These are phyloP conservation scores for Paramuricea clavata DNA, from an alignment of 92 coral and sea anemone species.

Conservation along the genomic window DNA sequence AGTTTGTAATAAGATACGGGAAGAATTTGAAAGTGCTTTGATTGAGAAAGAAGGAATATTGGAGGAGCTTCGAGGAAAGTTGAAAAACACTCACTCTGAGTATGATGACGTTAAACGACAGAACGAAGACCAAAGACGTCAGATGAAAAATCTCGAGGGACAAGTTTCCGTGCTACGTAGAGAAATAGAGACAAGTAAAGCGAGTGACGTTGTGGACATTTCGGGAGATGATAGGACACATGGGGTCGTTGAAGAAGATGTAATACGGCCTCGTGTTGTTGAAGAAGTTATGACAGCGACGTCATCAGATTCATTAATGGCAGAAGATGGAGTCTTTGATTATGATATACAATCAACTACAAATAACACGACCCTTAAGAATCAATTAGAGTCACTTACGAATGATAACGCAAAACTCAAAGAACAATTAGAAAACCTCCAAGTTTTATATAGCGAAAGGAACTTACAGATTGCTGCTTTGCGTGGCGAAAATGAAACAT, in stretches of 20 bases:
- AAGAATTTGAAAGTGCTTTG: conserved; percentile 66
- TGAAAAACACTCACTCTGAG: conserved; percentile 62
- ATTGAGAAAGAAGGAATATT: conserved; percentile 70
- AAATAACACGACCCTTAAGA: not conserved
- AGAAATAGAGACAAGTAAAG: conserved; percentile 56
- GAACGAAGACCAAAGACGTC: conserved; percentile 24
- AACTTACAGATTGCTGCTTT: conserved; percentile 19
- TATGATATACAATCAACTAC: not conserved
- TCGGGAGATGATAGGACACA: conserved; percentile 51
- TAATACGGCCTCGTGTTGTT: not conserved
- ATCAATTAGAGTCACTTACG: not conserved
- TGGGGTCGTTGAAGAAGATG: conserved; percentile 1
- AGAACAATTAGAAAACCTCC: conserved; percentile 30
- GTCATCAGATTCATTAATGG: not conserved
- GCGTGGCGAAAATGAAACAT: conserved; percentile 7
- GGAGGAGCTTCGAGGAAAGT: conserved; percentile 55
- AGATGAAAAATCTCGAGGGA: not conserved
- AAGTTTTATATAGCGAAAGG: conserved; percentile 7
- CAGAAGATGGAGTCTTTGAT: not conserved
- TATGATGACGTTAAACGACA: conserved; percentile 51
- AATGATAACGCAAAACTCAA: not conserved
- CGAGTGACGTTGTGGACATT: conserved; percentile 46
- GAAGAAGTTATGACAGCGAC: conserved; percentile 9
- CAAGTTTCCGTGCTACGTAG: conserved; percentile 75
- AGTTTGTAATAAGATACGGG: conserved; percentile 58